Base-by-base conservation (phyloP, 2,797 vertebrate species). In the Nyctibius grandis region DNA sequence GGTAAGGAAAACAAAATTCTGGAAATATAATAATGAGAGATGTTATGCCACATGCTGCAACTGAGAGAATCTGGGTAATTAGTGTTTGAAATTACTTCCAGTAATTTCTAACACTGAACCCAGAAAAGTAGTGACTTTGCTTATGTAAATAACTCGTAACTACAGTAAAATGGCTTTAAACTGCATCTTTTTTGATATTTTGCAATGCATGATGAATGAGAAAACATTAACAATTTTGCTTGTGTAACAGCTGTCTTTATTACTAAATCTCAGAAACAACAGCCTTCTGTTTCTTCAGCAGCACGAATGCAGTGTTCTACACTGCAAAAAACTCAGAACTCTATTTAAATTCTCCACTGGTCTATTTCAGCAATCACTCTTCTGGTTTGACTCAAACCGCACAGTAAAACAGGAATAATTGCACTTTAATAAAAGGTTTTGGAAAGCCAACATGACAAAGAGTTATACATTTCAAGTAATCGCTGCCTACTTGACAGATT, bases 351-450 rank as follows among this genome's bases (percentile, higher is more conserved):
- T 69, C 54, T 93, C 63, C 69, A 59, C 70, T 56, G 36, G 33
- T 87, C 85, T 96, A 67, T 44, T 82, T 91, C 17, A 91, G 85
- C 82, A 53, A 86, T 75, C 69, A 38, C 53, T 90, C 15, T 45
- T 85, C 86, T 92, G 60, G 79, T 75, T 94, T 92, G 86, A 92
- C 81, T 87, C 50, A 93, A 93, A 84, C 45, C 92, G 63, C 84
- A 95, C 31, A 67, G 85, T n/a, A 88, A 95, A 84, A 59, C 38
- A 83, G 63, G 89, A 92, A 53, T 87, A 94, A 96, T 67, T 94
- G 91, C 57, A 91, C 57, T 96, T 97, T 89, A 97, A 96, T 88
- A 95, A 88, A 93, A 92, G 88, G 91, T 60, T 96, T 91, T 96
- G 80, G 87, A 96, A 97, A 96, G 83, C 33, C 84, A 93, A 47